A percentile compares a stretch with the other conserved stretches of the same genome.
Evolutionary conservation across 2,797 vertebrate genomes (phyloP).

Genomic region (Taenioides sp.): DNA sequence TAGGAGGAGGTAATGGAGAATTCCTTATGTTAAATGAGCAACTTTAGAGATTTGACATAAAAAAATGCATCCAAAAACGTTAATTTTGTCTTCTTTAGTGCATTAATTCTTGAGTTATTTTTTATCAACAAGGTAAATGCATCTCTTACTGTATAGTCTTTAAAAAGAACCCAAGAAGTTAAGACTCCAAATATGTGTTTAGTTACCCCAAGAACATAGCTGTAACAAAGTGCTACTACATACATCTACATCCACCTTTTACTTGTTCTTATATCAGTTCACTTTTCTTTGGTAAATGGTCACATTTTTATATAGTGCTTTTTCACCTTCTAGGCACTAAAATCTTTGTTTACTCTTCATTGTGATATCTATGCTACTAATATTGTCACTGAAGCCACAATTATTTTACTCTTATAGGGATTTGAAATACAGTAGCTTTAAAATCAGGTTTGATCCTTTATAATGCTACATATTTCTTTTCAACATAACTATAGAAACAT

Average conservation of each 20-base stretch:
- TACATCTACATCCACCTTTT: not conserved
- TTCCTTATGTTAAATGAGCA: slow-evolving; percentile 68
- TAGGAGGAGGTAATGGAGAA: slow-evolving; percentile 50
- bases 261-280: not conserved
- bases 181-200: not conserved
- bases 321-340: no score
- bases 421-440: not conserved
- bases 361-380: not conserved
- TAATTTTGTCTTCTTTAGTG: no score
- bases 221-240: not conserved
- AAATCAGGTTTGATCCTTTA: not conserved
- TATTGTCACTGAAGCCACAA: not conserved
- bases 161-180: no score
- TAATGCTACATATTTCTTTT: not conserved
- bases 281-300: no score
- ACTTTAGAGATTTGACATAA: slow-evolving; percentile 11
- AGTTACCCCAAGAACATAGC: not conserved
- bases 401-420: not conserved
- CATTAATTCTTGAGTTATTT: no score
- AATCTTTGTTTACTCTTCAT: no score
- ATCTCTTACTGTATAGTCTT: no score
- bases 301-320: no score
- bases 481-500: not conserved
- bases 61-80: not conserved
- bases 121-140: no score